Percentiles rank a stretch among this genome's conserved stretches.
These are phyloP conservation scores for Saguinus midas DNA, from an alignment of 2,113 vertebrate species.

Conservation along the genomic window DNA sequence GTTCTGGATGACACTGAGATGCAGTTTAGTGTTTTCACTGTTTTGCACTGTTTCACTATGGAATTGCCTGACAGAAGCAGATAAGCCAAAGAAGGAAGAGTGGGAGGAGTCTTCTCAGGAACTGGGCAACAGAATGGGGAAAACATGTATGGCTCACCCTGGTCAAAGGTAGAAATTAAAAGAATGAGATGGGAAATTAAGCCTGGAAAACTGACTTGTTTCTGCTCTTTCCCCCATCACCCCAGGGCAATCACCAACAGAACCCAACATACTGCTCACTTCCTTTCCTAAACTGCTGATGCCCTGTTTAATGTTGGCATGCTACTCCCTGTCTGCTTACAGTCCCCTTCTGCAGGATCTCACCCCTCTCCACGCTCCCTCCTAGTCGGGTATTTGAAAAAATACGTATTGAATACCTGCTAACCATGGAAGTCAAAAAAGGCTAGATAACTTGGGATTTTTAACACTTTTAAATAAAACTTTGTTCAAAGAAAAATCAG, in stretches of 20 bases:
- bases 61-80: slow-evolving; percentile 37
- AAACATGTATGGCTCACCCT: neutral
- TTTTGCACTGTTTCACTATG: neutral
- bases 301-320: neutral
- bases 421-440: neutral
- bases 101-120: slow-evolving; percentile 11
- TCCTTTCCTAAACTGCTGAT: slow-evolving; percentile 64
- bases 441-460: neutral
- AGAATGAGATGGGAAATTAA: slow-evolving; percentile 42
- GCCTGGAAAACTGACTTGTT: neutral
- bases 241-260: neutral
- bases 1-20: neutral
- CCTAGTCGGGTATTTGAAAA: neutral
- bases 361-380: neutral
- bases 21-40: neutral
- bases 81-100: slow-evolving; percentile 38
- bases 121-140: slow-evolving; percentile 19
- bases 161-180: slow-evolving; percentile 59
- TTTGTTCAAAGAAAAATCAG: slow-evolving; percentile 14
- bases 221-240: neutral
- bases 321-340: too few relatives aligned
- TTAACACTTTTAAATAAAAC: neutral
- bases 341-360: too few relatives aligned
- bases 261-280: neutral
- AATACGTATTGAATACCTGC: neutral